phyloP scores from a whole-genome alignment of 2,888 invertebrate genomes.

The Andrena flavipes region DNA sequence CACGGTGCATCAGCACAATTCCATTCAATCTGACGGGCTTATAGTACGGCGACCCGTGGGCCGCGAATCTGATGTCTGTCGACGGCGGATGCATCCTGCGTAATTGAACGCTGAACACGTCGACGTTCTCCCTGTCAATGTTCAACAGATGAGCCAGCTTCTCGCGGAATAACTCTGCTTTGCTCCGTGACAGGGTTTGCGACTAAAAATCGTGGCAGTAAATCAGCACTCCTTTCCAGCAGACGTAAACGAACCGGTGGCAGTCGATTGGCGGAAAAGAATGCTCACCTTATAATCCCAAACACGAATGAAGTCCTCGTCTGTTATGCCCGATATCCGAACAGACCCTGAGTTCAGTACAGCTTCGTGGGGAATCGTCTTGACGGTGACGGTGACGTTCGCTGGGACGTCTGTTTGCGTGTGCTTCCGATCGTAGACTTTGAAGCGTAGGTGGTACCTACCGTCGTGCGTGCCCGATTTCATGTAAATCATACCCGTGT shows the following conservation, averaged over 20 bases:
- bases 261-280: not conserved
- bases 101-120: conserved; percentile 97
- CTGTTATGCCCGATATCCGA: conserved; percentile 96
- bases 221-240: not conserved
- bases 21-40: conserved; percentile 97
- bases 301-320: conserved; percentile 97
- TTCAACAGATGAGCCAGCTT: conserved; percentile 94
- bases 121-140: conserved; percentile 95
- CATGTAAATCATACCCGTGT: conserved; percentile 98
- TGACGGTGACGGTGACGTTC: conserved; percentile 97
- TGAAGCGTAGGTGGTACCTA: conserved; percentile 92
- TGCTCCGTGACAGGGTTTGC: conserved; percentile 93
- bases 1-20: conserved; percentile 95
- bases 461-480: conserved; percentile 96
- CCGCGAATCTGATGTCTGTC: conserved; percentile 97
- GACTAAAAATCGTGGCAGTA: conserved; percentile 84
- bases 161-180: conserved; percentile 94
- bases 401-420: conserved; percentile 98
- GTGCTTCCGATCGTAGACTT: conserved; percentile 97
- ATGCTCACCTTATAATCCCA: conserved; percentile 92
- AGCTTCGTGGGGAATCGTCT: conserved; percentile 97
- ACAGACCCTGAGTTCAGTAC: conserved; percentile 98
- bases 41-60: conserved; percentile 98
- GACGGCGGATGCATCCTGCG: conserved; percentile 94
- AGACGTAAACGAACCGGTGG: not conserved